Evolutionary conservation across 2,888 invertebrate genomes (phyloP), one percentile per base, ranked within the genome.

Genomic region (Pilophorus perplexus): DNA sequence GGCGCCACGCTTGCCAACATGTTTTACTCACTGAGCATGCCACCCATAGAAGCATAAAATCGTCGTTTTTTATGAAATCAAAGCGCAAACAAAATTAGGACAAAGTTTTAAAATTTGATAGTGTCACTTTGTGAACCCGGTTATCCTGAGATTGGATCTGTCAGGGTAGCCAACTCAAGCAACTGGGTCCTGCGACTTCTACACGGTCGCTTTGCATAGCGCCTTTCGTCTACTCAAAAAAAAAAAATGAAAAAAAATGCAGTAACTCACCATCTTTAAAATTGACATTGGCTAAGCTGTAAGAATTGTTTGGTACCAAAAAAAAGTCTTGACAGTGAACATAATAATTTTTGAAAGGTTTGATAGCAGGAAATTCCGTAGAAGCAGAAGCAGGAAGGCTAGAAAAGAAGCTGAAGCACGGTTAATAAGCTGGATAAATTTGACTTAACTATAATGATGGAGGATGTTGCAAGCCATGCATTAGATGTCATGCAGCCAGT

Each of bases 21-120:
- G 42, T 28, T 65, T 59, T 52, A 68, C 68, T 66, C 25, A 65
- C 65, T 52, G 42, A 18, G 22, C 62, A 66, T 66, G 44, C 66
- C 52, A 18, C 25, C 38, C 50, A 57, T 46, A 62, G 52, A 62
- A 27, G 28, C 38, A 52, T 5, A 54, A 55, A 44, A 64, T 54
- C 44, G 44, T 33, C 18, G 27, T 18, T 16, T 59, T 23, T 8
- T 28, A 46, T 42, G 33, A 55, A 48, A 20, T 37, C 3, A 27
- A 54, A 2, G 12, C 8, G 12, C 22, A 27, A 33, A 42, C 23
- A 50, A 55, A 62, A 67, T 27, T 14, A 37, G 37, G 23, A 54
- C 52, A 67, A 67, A 22, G 14, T 20, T 38, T 4, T 22, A 20
- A 12, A 23, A 46, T 20, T 14, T 22, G n/a, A n/a, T n/a, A n/a